Evolutionary conservation across 2,797 vertebrate genomes (phyloP).

Genomic region (Enoplosus armatus): DNA sequence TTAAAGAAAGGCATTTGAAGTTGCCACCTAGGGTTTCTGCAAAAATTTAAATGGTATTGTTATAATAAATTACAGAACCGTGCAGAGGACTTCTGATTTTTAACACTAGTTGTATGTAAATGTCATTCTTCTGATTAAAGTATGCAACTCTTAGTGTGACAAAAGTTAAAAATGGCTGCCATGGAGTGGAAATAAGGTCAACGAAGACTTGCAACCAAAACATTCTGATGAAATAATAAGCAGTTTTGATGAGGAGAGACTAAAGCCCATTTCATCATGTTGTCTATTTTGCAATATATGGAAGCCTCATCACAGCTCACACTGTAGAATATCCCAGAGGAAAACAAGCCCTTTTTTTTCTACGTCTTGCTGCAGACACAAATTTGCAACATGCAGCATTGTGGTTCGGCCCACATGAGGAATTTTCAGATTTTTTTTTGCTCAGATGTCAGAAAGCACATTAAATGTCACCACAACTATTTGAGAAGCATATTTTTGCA

Average conservation of each 20-base stretch:
- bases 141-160: neutral
- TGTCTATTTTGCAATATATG: slow-evolving; percentile 39
- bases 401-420: slow-evolving; percentile 40
- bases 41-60: no score
- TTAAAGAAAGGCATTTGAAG: neutral
- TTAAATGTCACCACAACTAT: slow-evolving; percentile 20
- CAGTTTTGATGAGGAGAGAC: slow-evolving; percentile 44
- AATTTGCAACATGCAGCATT: slow-evolving; percentile 38
- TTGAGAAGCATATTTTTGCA: slow-evolving; percentile 8
- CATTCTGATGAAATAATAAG: slow-evolving; percentile 56
- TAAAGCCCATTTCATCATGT: slow-evolving; percentile 53
- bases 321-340: slow-evolving; percentile 23
- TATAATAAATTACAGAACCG: neutral
- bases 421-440: neutral
- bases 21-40: neutral
- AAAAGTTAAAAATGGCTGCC: slow-evolving; percentile 22
- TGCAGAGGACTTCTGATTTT: neutral
- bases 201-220: slow-evolving; percentile 24
- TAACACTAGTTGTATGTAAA: neutral
- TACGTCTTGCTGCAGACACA: slow-evolving; percentile 35
- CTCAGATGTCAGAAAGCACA: slow-evolving; percentile 22
- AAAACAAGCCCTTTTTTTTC: slow-evolving; percentile 1
- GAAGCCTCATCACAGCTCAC: slow-evolving; percentile 32
- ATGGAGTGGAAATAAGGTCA: slow-evolving; percentile 44
- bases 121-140: slow-evolving; percentile 1